Evolutionary conservation across 2,797 vertebrate species (phyloP).

Genomic region (Galago senegalensis): DNA sequence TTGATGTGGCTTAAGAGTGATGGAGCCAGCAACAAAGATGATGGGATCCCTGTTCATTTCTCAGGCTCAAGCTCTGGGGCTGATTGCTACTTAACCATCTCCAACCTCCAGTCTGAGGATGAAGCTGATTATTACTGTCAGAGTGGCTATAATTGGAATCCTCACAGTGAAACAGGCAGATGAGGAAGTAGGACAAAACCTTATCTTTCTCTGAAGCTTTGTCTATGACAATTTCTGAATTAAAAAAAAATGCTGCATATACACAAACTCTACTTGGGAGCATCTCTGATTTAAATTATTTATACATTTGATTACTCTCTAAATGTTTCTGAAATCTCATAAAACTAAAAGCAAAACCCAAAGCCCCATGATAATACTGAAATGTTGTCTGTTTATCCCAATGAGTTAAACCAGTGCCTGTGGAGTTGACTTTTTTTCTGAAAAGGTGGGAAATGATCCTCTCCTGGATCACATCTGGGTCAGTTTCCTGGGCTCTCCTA

Average conservation of each 20-base stretch:
- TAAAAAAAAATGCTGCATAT: neutral
- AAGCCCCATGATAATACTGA: neutral
- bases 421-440: neutral
- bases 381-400: neutral
- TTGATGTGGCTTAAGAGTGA: fast-evolving
- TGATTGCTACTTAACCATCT: neutral
- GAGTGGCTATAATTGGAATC: neutral
- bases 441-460: neutral
- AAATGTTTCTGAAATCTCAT: neutral
- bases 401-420: neutral
- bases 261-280: neutral
- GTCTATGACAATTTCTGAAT: no score
- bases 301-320: neutral
- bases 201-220: neutral
- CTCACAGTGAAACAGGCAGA: neutral
- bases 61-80: conserved; percentile 4
- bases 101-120: neutral
- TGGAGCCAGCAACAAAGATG: neutral
- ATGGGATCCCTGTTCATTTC: neutral
- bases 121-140: neutral
- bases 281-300: neutral
- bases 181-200: neutral
- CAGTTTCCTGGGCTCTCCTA: neutral
- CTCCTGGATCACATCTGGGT: neutral
- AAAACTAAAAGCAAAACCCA: neutral